These are phyloP conservation scores for Sapajus apella DNA, from an alignment of 2,113 vertebrate genomes.

Conservation along the genomic window DNA sequence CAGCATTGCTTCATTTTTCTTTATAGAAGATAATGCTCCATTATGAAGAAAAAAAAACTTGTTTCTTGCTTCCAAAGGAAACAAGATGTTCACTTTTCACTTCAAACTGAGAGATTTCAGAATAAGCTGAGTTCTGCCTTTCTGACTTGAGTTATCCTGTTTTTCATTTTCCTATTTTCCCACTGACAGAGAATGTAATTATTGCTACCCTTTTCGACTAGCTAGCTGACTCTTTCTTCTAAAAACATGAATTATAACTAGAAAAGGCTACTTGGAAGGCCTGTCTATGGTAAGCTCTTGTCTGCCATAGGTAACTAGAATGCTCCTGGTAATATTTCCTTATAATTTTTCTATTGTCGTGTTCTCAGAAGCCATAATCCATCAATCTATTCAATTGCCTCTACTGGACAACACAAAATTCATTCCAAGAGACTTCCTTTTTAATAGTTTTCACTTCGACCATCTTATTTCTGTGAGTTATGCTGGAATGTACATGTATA, in stretches of 20 bases:
- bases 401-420: background rate
- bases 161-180: conserved; percentile 39
- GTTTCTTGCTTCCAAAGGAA: conserved; percentile 38
- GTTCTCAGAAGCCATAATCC: background rate
- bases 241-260: conserved; percentile 9
- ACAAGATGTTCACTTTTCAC: conserved; percentile 31
- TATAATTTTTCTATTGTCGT: conserved; percentile 21
- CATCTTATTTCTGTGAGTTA: background rate
- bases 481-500: background rate
- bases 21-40: conserved; percentile 18
- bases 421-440: conserved; percentile 20
- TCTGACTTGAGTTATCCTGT: background rate
- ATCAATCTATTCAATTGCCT: background rate
- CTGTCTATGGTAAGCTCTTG: background rate
- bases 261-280: background rate
- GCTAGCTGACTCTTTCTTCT: background rate
- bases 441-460: conserved; percentile 47
- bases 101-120: conserved; percentile 22
- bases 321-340: background rate
- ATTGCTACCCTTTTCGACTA: background rate
- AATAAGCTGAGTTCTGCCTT: background rate
- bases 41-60: background rate
- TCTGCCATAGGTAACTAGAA: background rate
- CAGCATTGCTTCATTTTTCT: conserved; percentile 44
- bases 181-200: background rate